Base-by-base conservation (phyloP, 2,797 vertebrate genomes). In the Spinibarbus caldwelli region DNA sequence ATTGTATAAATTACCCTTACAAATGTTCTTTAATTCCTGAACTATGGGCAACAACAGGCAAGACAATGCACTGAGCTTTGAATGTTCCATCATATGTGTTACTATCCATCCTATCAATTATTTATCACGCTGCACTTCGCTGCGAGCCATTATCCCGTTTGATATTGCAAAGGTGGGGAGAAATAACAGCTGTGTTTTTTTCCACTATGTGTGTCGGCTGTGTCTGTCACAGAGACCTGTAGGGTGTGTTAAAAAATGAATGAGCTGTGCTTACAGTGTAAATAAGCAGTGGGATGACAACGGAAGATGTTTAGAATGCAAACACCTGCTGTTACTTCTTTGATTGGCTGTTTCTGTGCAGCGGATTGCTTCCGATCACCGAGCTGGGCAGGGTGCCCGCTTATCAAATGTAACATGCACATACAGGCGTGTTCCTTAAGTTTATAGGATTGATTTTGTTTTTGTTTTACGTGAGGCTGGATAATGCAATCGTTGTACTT, bases 211-310 rank as follows among this genome's bases (percentile, higher is more conserved):
- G 94, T 86, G 87, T 93, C 89, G 90, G 91, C 92, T 93, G 93
- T 94, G 93, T 92, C 93, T 94, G 92, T 95, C 93, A 94, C 92
- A 87, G 83, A 91, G 91, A 91, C 93, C 94, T 94, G 93, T 92
- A 94, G 94, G 94, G 93, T 86, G 91, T 92, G 89, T 93, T 94
- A 92, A 95, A 94, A 95, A 94, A 94, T 93, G 90, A 94, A 95
- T 94, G 93, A 95, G 91, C 87, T 86, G 85, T 85, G 90, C 92
- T 93, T 93, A 91, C 91, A 92, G 91, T 94, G 94, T 95, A 95
- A 96, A 95, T 95, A 95, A 94, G 92, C 93, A 90, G 92, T 90
- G 92, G 93, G 91, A 92, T 92, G 19, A 80, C 92, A 94, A 94
- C 88, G 29, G 86, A 91, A 93, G 94, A 93, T 94, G 94, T 95